Conservation (phyloP, 2,113 vertebrate species). For the Vulpes ferrilata region DNA sequence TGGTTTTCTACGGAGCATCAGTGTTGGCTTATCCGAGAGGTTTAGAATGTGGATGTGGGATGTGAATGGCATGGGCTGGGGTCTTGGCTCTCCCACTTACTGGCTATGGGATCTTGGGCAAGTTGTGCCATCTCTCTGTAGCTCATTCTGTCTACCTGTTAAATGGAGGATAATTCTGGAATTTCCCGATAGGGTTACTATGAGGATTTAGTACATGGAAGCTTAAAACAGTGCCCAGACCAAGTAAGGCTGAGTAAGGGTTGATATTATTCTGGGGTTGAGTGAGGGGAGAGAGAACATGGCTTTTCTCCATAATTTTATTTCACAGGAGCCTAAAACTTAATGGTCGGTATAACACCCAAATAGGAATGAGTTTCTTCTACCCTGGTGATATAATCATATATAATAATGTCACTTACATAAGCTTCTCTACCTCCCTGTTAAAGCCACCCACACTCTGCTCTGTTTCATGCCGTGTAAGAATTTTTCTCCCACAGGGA, state of each 20-base stretch:
- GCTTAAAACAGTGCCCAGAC: not conserved
- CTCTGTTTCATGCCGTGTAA: slow-evolving; percentile 33
- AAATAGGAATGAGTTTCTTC: slow-evolving; percentile 50
- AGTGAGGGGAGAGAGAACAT: not conserved
- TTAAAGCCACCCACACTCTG: slow-evolving; percentile 72
- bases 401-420: slow-evolving; percentile 73
- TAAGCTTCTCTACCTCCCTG: slow-evolving; percentile 62
- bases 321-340: slow-evolving; percentile 47
- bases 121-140: not conserved
- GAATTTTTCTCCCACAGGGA: slow-evolving; percentile 64
- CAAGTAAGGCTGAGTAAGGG: not conserved
- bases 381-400: slow-evolving; percentile 60
- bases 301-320: slow-evolving; percentile 42
- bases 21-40: not conserved
- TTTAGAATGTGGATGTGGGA: not conserved
- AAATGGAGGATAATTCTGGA: not conserved
- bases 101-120: not conserved
- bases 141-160: not conserved
- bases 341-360: slow-evolving; percentile 56
- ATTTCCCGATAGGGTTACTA: accelerated
- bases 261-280: not conserved
- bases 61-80: not conserved
- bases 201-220: not conserved
- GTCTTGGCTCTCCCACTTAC: not conserved
- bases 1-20: not conserved